Evolutionary conservation across 2,113 vertebrate species (phyloP), one percentile per base, ranked within the genome.

Genomic region (Phrynosoma platyrhinos): DNA sequence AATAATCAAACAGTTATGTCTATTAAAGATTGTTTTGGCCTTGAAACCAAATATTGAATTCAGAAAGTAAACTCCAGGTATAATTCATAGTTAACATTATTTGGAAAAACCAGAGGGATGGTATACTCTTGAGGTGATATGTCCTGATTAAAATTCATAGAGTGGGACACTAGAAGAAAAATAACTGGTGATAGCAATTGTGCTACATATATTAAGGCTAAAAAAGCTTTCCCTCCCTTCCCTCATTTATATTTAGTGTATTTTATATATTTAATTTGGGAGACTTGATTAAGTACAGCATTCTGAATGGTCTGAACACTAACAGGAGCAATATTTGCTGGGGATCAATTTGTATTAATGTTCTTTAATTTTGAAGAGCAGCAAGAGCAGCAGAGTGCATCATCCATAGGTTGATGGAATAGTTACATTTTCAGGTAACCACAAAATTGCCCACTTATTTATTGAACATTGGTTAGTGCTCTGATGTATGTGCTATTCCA

Each of bases 11-110:
- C 87, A n/a, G 80, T 77, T 86, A 52, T 81, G 62, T 82, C 84
- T 87, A 72, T 87, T 87, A 83, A 88, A 88, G 20, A 90, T 82
- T 86, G 79, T 64, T 86, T 86, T 82, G 79, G 80, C 75, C 79
- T 83, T 4, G 42, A 79, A 64, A 71, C 64, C 84, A 90, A 90
- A 87, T 78, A 79, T 62, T 66, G 66, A 30, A 78, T 83, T 90
- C 75, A 42, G 14, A 86, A 78, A 83, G 27, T 68, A 86, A 86
- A 83, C 80, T 52, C 86, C 42, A 71, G 86, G 52, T 3, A 62
- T 72, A 86, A 87, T 83, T 87, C 62, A 62, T 47, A 20, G 40
- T 72, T 86, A 87, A 64, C 40, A 20, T 27, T 78, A 32, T 83
- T 82, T 71, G 79, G 47, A 52, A 53, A 81, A 81, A 27, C 9